Percentiles rank a stretch among this genome's conserved stretches.
These are phyloP conservation scores for Geotrypetes seraphini DNA, from an alignment of 2,797 vertebrate genomes.

Conservation along the genomic window DNA sequence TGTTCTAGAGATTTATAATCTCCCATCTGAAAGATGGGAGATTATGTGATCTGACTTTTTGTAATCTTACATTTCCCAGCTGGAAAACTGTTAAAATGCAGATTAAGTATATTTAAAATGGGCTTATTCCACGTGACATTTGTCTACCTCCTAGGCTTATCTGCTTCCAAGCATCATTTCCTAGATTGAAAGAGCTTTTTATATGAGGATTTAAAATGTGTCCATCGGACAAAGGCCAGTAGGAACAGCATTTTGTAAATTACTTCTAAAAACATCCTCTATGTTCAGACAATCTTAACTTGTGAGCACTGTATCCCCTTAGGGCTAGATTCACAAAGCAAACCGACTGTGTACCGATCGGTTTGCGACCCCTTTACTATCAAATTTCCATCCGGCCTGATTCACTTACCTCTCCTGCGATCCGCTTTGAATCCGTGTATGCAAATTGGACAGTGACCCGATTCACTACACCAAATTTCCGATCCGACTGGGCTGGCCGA, in stretches of 20 bases:
- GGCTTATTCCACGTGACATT: conserved; percentile 32
- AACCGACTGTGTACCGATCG: no score
- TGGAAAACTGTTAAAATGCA: conserved; percentile 46
- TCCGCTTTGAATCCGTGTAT: no score
- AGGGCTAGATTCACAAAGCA: no score
- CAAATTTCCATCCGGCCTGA: no score
- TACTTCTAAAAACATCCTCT: conserved; percentile 10
- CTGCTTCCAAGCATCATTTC: conserved; percentile 46
- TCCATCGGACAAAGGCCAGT: conserved; percentile 30
- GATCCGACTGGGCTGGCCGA: no score
- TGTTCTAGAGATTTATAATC: conserved; percentile 1
- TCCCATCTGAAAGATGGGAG: conserved; percentile 12
- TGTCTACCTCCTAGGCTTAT: conserved; percentile 44
- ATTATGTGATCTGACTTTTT: conserved; percentile 9
- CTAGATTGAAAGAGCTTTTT: conserved; percentile 46
- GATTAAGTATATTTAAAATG: conserved; percentile 45
- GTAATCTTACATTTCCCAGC: conserved; percentile 28
- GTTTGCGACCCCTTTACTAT: no score
- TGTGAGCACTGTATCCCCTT: no score
- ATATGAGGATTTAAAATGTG: conserved; percentile 46
- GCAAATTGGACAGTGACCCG: no score
- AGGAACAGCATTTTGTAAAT: conserved; percentile 31
- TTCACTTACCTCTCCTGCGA: no score
- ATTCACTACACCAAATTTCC: no score
- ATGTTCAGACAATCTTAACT: conserved; percentile 9